A percentile compares a stretch with the other conserved stretches of the same genome.
phyloP scores from a whole-genome alignment of 1,140 invertebrate genomes.

The Aphelinus atriplicis region DNA sequence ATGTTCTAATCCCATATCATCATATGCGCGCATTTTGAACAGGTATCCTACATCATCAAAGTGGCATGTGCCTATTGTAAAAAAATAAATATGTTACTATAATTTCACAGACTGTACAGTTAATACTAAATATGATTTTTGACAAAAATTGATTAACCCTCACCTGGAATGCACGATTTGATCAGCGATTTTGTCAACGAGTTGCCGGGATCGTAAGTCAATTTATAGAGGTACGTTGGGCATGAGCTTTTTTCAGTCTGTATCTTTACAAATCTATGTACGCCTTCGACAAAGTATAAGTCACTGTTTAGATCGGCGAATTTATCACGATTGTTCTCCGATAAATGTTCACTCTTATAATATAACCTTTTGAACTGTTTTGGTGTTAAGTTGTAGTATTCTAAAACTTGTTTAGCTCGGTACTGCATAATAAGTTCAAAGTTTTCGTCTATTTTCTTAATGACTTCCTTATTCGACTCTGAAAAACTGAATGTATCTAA shows the following conservation, averaged over 20 bases:
- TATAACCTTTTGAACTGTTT: slow-evolving; percentile 26
- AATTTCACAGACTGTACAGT: not conserved
- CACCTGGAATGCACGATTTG: slow-evolving; percentile 15
- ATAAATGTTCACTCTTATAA: slow-evolving; percentile 50
- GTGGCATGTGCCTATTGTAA: slow-evolving; percentile 49
- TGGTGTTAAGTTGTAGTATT: slow-evolving; percentile 6
- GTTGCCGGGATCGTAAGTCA: slow-evolving; percentile 54
- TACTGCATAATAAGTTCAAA: not conserved
- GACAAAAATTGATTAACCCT: not conserved
- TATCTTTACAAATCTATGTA: slow-evolving; percentile 57
- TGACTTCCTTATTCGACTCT: not conserved
- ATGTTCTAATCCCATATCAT: not conserved
- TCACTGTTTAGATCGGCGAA: slow-evolving; percentile 63
- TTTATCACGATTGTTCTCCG: slow-evolving; percentile 49
- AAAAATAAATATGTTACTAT: not conserved
- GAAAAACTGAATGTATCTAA: slow-evolving; percentile 2
- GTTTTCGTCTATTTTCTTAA: not conserved
- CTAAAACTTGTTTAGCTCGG: not conserved
- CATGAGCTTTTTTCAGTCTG: slow-evolving; percentile 48
- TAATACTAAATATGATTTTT: too few species aligned
- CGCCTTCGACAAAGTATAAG: slow-evolving; percentile 58
- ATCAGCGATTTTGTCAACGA: slow-evolving; percentile 34
- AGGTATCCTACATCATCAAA: slow-evolving; percentile 50
- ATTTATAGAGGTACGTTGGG: slow-evolving; percentile 66
- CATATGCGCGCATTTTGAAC: slow-evolving; percentile 36